Evolutionary conservation across 2,888 invertebrate species (phyloP), one percentile per base, ranked within the genome.

Genomic region (Meganola albula): DNA sequence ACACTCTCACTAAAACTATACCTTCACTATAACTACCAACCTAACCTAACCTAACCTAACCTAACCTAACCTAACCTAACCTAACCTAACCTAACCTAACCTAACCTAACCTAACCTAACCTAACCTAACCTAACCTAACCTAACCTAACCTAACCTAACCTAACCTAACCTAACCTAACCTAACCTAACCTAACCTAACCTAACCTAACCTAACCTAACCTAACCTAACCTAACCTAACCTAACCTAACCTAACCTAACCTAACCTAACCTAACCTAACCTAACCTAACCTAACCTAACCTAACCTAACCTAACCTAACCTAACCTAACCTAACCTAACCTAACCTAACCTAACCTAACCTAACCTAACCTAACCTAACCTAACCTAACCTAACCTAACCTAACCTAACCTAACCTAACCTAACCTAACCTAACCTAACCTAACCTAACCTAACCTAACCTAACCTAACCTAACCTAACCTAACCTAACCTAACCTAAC

Each of bases 281-380:
- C 34, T 29, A 29, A 34, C 34, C 29, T 27, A 34, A 29, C 34
- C 32, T 32, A 32, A 32, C 32, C 32, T 32, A 34, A 34, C 34
- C 34, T 24, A 27, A 33, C 33, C 33, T 34, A 34, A 34, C 34
- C 34, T 33, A 33, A 33, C 33, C 31, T 31, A 31, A 31, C 31
- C 32, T 32, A 32, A 32, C 32, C 32, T 32, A 32, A 32, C 27
- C 32, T 27, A 32, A 32, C 32, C 32, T 32, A 31, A 31, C 31
- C 31, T 32, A 32, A 32, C 32, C 32, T 32, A 32, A 32, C 32
- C 32, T 32, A 32, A 32, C 32, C 32, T 32, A 32, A 32, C 32
- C 32, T 27, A 32, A 32, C 32, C 32, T 32, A 32, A 36, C 40
- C 40, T 40, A 40, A 35, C 40, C 40, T 40, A 40, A 36, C 40